Conservation (phyloP, 2,797 vertebrate genomes). For the Acomys russatus region DNA sequence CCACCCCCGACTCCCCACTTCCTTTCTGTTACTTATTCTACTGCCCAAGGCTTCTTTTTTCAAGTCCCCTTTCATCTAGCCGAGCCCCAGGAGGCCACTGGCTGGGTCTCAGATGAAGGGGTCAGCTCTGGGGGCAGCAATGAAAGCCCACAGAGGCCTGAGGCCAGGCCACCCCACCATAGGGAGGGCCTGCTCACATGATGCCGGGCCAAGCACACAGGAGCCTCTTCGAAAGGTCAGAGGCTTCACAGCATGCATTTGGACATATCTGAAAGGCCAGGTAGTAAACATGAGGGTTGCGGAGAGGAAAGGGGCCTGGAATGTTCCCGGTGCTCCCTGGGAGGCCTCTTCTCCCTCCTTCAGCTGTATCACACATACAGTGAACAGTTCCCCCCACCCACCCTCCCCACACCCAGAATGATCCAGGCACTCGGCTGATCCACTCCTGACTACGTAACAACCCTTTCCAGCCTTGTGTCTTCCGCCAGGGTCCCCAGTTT, state of each 20-base stretch:
- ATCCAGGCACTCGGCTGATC: background rate
- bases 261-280: constrained; percentile 28
- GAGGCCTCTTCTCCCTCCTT: constrained; percentile 51
- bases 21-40: background rate
- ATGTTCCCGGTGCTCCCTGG: background rate
- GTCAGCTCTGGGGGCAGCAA: background rate
- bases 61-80: background rate
- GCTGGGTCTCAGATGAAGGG: constrained; percentile 34
- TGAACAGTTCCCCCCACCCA: too few species aligned
- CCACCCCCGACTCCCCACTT: background rate
- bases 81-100: background rate
- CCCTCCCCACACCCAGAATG: background rate
- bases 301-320: background rate
- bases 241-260: background rate
- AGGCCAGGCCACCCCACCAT: rapidly evolving
- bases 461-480: background rate
- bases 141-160: background rate
- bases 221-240: background rate
- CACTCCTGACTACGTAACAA: background rate
- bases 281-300: background rate
- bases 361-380: constrained; percentile 50
- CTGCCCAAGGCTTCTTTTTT: background rate
- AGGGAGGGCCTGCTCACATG: background rate
- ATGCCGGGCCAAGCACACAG: rapidly evolving
- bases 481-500: constrained; percentile 15